Evolutionary conservation across 2,888 invertebrate species (phyloP).

Genomic region (Brachypterus glaber): DNA sequence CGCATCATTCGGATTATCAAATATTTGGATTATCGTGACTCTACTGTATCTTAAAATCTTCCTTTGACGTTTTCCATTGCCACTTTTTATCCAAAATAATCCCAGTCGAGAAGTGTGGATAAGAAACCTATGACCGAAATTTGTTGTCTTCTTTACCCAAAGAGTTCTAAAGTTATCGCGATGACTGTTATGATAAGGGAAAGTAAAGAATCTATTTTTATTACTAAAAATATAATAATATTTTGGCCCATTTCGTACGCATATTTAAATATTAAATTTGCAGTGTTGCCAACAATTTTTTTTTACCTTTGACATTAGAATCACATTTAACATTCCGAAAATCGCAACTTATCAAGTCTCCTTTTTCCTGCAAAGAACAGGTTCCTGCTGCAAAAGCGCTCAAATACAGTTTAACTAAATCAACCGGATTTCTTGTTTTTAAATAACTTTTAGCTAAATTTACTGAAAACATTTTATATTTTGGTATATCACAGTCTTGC

Average conservation of each 20-base stretch:
- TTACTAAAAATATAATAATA: neutral
- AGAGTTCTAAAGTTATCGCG: too few relatives aligned
- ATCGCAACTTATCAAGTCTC: slow-evolving; percentile 16
- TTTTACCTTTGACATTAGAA: neutral
- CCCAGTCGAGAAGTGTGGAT: too few relatives aligned
- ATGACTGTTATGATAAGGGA: too few relatives aligned
- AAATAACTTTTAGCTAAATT: neutral
- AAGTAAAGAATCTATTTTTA: too few relatives aligned
- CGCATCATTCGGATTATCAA: too few relatives aligned
- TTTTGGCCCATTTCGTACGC: neutral
- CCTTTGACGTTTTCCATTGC: too few relatives aligned
- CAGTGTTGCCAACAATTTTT: neutral
- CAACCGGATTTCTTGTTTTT: neutral
- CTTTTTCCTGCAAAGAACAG: slow-evolving; percentile 22
- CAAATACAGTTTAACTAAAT: neutral
- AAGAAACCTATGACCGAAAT: too few relatives aligned
- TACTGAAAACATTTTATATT: neutral
- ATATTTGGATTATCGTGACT: too few relatives aligned
- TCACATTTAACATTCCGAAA: slow-evolving; percentile 11
- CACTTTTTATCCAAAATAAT: too few relatives aligned
- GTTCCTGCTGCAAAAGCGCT: slow-evolving; percentile 12
- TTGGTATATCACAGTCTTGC: neutral
- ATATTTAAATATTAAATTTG: neutral
- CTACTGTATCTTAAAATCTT: too few relatives aligned
- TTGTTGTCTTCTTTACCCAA: too few relatives aligned